Conservation (phyloP, 2,797 vertebrate genomes). For the Adelosebastes latens region DNA sequence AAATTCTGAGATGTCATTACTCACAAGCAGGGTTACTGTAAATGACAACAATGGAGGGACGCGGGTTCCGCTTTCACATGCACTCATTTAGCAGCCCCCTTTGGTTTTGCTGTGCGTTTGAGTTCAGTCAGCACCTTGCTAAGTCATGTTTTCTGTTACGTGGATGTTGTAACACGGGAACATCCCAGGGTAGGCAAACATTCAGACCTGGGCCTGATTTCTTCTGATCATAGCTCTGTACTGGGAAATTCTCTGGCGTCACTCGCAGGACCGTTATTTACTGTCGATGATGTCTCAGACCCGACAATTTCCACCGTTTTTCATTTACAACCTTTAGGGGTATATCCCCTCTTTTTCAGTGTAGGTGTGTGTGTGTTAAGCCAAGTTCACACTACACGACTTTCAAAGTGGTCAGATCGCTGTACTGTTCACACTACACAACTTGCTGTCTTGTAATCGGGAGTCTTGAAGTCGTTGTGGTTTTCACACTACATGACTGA, state of each 20-base stretch:
- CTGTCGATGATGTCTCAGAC: conserved; percentile 55
- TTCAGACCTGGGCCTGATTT: conserved; percentile 28
- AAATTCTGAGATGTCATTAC: conserved; percentile 68
- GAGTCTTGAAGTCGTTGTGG: neutral
- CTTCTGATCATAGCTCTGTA: conserved; percentile 40
- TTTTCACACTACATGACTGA: neutral
- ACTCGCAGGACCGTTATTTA: conserved; percentile 56
- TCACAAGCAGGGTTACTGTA: conserved; percentile 74
- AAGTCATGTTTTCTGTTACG: conserved; percentile 75
- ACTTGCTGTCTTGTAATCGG: neutral
- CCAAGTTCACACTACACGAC: no score
- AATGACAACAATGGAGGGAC: conserved; percentile 60
- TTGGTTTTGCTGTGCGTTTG: conserved; percentile 43
- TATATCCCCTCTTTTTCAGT: conserved; percentile 53
- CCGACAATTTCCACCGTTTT: conserved; percentile 60
- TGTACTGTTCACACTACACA: neutral
- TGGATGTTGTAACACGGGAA: conserved; percentile 57
- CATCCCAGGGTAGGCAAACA: conserved; percentile 56
- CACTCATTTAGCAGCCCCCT: conserved; percentile 52
- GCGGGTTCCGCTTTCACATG: conserved; percentile 51
- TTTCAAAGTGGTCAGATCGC: no score
- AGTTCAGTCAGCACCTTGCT: conserved; percentile 37
- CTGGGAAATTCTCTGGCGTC: conserved; percentile 73
- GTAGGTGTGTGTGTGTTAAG: conserved; percentile 34
- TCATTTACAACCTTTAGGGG: conserved; percentile 40